Percentiles rank a stretch among this genome's conserved stretches.
Conservation (phyloP, 2,888 invertebrate genomes). For the Sarcophaga rosellei region DNA sequence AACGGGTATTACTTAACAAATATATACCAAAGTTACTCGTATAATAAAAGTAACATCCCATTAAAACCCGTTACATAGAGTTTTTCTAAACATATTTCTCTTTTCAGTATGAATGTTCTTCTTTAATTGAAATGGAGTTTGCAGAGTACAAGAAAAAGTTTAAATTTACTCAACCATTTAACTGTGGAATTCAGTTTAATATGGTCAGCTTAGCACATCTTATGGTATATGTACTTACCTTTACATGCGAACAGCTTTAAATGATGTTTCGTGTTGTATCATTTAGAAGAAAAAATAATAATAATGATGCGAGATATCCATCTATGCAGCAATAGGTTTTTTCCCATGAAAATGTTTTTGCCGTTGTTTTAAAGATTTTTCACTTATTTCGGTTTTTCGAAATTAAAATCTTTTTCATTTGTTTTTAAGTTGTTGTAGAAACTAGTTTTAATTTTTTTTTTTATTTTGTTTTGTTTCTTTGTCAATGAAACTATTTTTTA, state of each 20-base stretch:
- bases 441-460: neutral
- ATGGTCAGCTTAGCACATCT: too few relatives aligned
- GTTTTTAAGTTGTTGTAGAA: neutral
- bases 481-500: neutral
- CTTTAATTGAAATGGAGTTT: too few relatives aligned
- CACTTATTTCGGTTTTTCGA: neutral
- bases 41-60: too few relatives aligned
- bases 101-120: too few relatives aligned
- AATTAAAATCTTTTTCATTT: neutral
- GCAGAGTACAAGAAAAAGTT: too few relatives aligned
- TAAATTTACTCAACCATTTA: too few relatives aligned
- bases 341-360: neutral
- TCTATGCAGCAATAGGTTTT: neutral
- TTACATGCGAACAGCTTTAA: conserved; percentile 63
- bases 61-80: too few relatives aligned
- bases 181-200: too few relatives aligned
- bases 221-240: conserved; percentile 45
- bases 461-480: neutral
- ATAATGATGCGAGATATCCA: neutral
- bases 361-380: neutral
- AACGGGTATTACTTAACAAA: too few relatives aligned
- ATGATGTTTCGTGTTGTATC: conserved; percentile 38
- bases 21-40: too few relatives aligned
- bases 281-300: conserved; percentile 42
- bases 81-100: too few relatives aligned